These are phyloP conservation scores for Bombyx mandarina DNA, from an alignment of 1,140 invertebrate species.

Conservation along the genomic window DNA sequence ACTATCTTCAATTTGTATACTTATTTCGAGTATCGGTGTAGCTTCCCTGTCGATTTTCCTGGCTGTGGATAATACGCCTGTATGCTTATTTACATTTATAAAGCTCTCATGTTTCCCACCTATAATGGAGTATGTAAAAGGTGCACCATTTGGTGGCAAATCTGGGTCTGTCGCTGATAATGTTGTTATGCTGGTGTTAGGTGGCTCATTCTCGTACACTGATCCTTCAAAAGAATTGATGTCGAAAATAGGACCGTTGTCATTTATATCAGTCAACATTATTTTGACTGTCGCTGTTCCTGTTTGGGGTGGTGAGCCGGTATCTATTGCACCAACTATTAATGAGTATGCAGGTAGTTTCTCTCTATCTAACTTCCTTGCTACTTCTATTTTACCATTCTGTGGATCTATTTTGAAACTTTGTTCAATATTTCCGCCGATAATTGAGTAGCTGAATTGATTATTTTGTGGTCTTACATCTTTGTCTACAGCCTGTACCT, in stretches of 20 bases:
- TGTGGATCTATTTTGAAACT: constrained; percentile 92
- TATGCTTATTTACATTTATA: constrained; percentile 83
- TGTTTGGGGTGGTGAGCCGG: constrained; percentile 87
- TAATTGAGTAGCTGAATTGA: constrained; percentile 92
- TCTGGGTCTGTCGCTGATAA: constrained; percentile 90
- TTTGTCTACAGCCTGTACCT: constrained; percentile 90
- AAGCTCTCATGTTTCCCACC: constrained; percentile 83
- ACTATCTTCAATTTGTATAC: constrained; percentile 91
- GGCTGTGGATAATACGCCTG: constrained; percentile 85
- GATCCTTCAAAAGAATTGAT: constrained; percentile 79
- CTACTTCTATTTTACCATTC: constrained; percentile 85
- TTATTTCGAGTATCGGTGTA: constrained; percentile 80
- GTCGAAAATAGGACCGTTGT: constrained; percentile 92
- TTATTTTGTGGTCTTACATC: constrained; percentile 93
- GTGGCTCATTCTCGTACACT: constrained; percentile 90
- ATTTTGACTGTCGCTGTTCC: constrained; percentile 88
- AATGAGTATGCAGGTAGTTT: constrained; percentile 81
- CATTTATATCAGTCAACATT: constrained; percentile 88
- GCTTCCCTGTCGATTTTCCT: constrained; percentile 86
- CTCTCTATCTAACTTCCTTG: constrained; percentile 86
- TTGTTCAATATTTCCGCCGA: constrained; percentile 85
- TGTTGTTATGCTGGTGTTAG: constrained; percentile 87
- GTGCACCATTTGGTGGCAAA: constrained; percentile 91
- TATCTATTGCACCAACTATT: constrained; percentile 92
- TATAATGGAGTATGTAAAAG: constrained; percentile 87